A percentile compares a stretch with the other conserved stretches of the same genome.
Conservation (phyloP, 2,113 vertebrate species). For the Mungos mungo region DNA sequence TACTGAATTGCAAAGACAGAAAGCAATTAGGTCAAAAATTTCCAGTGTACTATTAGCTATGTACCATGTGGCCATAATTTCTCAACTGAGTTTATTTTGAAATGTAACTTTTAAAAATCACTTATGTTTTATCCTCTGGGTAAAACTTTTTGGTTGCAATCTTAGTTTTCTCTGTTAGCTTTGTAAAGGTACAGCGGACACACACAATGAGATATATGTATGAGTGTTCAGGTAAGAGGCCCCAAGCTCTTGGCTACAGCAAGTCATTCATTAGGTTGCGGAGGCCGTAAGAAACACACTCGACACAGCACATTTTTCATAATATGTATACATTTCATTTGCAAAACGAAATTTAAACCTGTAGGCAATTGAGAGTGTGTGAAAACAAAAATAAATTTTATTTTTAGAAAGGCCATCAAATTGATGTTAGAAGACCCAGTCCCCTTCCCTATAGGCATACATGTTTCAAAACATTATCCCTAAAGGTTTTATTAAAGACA, state of each 20-base stretch:
- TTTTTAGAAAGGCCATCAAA: constrained; percentile 49
- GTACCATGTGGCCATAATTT: neutral
- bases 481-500: constrained; percentile 57
- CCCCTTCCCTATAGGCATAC: neutral
- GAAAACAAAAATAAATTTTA: constrained; percentile 45
- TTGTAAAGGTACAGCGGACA: neutral
- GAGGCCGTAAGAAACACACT: neutral
- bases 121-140: neutral
- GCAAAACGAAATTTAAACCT: constrained; percentile 14
- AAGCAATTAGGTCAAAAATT: neutral
- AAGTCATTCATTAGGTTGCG: neutral
- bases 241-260: neutral
- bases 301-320: neutral
- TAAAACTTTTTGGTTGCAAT: neutral
- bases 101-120: constrained; percentile 37
- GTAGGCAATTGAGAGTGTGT: neutral
- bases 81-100: constrained; percentile 20
- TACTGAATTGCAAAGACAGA: neutral
- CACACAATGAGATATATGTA: neutral
- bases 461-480: constrained; percentile 21
- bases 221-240: neutral
- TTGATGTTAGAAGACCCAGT: neutral
- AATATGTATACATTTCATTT: neutral
- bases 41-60: neutral
- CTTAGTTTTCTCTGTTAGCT: neutral